A percentile compares a stretch with the other conserved stretches of the same genome.
Evolutionary conservation across 2,797 vertebrate species (phyloP).

Genomic region (Cacajao melanocephalus): DNA sequence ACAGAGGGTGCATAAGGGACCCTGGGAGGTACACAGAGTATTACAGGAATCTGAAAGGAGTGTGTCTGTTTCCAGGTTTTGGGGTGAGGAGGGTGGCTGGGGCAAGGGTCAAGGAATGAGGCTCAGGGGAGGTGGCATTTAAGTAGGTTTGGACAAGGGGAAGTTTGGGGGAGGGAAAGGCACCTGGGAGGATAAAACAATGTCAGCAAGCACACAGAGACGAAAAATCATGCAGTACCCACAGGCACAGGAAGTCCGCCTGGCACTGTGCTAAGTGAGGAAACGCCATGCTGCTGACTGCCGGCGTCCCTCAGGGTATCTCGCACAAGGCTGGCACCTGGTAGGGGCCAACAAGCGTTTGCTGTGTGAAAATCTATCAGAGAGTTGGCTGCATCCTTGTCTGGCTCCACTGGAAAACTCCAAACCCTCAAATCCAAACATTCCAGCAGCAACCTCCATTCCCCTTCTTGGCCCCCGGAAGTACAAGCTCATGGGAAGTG

Average conservation of each 20-base stretch:
- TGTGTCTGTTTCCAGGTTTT: not conserved
- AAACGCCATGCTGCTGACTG: not conserved
- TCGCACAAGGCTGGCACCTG: not conserved
- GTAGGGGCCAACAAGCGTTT: not conserved
- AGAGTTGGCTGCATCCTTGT: not conserved
- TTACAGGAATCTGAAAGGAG: accelerated
- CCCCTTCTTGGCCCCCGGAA: not conserved
- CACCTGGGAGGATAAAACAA: not conserved
- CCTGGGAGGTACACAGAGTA: not conserved
- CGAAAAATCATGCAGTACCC: accelerated
- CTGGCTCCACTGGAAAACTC: not conserved
- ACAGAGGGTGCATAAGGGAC: not conserved
- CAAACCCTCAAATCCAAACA: not conserved
- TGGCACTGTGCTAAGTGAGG: not conserved
- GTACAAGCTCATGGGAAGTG: not conserved
- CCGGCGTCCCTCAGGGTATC: not conserved
- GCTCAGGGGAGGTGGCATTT: not conserved
- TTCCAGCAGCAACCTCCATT: not conserved
- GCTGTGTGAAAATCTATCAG: not conserved
- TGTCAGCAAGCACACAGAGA: not conserved
- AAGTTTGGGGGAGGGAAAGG: not conserved
- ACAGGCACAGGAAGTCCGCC: not conserved
- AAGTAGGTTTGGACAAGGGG: not conserved
- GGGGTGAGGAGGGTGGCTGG: not conserved
- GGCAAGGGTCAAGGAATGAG: not conserved